Evolutionary conservation across 2,888 invertebrate genomes (phyloP), one percentile per base, ranked within the genome.

Genomic region (Brachypterus glaber): DNA sequence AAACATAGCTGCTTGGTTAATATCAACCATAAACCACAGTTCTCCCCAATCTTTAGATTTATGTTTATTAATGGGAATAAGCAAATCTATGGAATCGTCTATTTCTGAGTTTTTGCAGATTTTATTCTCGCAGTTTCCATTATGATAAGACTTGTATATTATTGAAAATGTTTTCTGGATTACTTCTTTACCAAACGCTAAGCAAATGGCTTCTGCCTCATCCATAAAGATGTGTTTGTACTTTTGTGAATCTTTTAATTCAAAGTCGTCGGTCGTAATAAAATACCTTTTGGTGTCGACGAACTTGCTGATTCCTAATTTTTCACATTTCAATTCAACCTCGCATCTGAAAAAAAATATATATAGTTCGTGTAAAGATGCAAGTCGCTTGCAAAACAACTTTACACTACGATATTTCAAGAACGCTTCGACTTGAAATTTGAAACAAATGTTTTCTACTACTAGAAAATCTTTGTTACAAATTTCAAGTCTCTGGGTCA

Each of bases 171-270:
- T 62, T 8, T 51, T 46, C 8, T 48, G 37, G 18, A 60, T 55
- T 14, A 62, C 61, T 9, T 41, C 44, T 17, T 48, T 47, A 29
- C 57, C 52, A 37, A 64, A 61, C 3, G 60, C 54, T 14, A 64
- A 42, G 44, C 60, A 60, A 3, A 60, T 51, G 0, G 61, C 63
- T 47, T 64, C 63, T 3, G 60, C 52, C 52, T 64, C 63, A 35
- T 64, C 63, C 60, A 63, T 61, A 37, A 62, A 63, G 24, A 64
- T 52, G 40, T 64, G 63, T 33, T 56, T 57, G 45, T 64, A 64
- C 21, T 47, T 51, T 9, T 45, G 50, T n/a, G 46, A 48, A 41
- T 55, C 59, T 11, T 50, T 45, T 33, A 46, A 46, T 2, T 61
- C 35, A 37, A 64, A 63, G 18, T 54, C 55, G 1, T 46, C 42